A percentile compares a stretch with the other conserved stretches of the same genome.
These are phyloP conservation scores for Tanytarsus gracilentus DNA, from an alignment of 2,888 invertebrate genomes.

Conservation along the genomic window DNA sequence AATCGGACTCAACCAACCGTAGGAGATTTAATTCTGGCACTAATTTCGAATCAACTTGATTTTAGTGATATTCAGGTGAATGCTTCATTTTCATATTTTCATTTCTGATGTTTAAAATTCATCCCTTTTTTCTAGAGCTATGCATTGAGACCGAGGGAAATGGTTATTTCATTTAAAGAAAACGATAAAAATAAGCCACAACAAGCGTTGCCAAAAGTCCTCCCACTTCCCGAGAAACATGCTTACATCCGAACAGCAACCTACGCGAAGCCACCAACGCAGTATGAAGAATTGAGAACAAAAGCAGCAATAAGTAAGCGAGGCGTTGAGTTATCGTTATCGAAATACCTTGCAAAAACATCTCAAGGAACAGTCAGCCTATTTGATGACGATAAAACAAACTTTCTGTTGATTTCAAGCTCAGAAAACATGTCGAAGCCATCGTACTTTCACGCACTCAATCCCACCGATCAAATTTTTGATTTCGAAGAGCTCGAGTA, in stretches of 20 bases:
- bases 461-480: slow-evolving; percentile 91
- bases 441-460: slow-evolving; percentile 73
- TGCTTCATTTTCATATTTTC: slow-evolving; percentile 45
- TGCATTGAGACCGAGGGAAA: too few relatives aligned
- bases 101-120: slow-evolving; percentile 51
- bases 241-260: slow-evolving; percentile 96
- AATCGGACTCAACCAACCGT: too few relatives aligned
- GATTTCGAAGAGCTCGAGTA: slow-evolving; percentile 78
- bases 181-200: too few relatives aligned
- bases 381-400: slow-evolving; percentile 81
- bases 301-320: slow-evolving; percentile 88
- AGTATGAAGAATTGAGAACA: slow-evolving; percentile 92
- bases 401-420: slow-evolving; percentile 87
- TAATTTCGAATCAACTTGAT: background rate
- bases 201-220: too few relatives aligned
- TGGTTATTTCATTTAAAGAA: too few relatives aligned
- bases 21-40: background rate
- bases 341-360: slow-evolving; percentile 91
- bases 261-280: slow-evolving; percentile 90
- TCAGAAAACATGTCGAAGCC: slow-evolving; percentile 67
- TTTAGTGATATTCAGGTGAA: background rate
- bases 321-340: slow-evolving; percentile 86
- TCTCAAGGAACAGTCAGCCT: slow-evolving; percentile 67
- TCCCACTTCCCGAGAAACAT: slow-evolving; percentile 92
- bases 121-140: too few relatives aligned